Percentiles rank a stretch among this genome's conserved stretches.
Conservation (phyloP, 1,140 invertebrate species). For the Drosophila repletoides region DNA sequence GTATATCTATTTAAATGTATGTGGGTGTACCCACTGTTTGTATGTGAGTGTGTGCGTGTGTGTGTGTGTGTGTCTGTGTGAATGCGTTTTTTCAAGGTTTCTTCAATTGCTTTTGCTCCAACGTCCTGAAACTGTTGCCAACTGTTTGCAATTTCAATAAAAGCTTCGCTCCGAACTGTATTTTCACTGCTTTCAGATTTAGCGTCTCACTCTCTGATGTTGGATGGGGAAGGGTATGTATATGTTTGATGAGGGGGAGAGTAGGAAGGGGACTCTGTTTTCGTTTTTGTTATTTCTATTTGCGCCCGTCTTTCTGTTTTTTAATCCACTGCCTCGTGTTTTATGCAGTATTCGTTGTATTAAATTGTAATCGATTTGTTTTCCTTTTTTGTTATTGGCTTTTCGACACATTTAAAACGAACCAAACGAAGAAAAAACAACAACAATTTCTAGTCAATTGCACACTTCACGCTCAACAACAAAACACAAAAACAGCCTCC, state of each 20-base stretch:
- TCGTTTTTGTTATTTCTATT: conserved; percentile 32
- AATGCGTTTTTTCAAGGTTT: conserved; percentile 60
- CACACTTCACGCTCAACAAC: conserved; percentile 75
- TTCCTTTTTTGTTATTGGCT: conserved; percentile 27
- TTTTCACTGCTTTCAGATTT: conserved; percentile 25
- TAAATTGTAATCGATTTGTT: conserved; percentile 44
- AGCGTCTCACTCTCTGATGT: too few species aligned
- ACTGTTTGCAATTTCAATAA: conserved; percentile 5
- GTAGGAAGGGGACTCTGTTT: conserved; percentile 24
- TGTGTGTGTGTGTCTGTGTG: conserved; percentile 23
- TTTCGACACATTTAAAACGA: conserved; percentile 53
- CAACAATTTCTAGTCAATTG: conserved; percentile 62
- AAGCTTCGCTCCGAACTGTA: conserved; percentile 17
- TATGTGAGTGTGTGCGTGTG: conserved; percentile 7
- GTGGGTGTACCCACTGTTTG: conserved; percentile 8
- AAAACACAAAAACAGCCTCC: conserved; percentile 71
- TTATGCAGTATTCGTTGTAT: conserved; percentile 7
- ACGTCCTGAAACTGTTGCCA: conserved; percentile 17
- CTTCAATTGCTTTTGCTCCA: conserved; percentile 18
- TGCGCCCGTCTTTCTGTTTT: conserved; percentile 14
- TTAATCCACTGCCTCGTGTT: conserved; percentile 15
- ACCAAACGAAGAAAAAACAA: conserved; percentile 33
- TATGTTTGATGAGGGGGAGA: too few species aligned
- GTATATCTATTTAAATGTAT: too few species aligned
- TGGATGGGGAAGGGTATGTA: too few species aligned